Base-by-base conservation (phyloP, 2,113 vertebrate species). In the Ceyx cyanopectus region DNA sequence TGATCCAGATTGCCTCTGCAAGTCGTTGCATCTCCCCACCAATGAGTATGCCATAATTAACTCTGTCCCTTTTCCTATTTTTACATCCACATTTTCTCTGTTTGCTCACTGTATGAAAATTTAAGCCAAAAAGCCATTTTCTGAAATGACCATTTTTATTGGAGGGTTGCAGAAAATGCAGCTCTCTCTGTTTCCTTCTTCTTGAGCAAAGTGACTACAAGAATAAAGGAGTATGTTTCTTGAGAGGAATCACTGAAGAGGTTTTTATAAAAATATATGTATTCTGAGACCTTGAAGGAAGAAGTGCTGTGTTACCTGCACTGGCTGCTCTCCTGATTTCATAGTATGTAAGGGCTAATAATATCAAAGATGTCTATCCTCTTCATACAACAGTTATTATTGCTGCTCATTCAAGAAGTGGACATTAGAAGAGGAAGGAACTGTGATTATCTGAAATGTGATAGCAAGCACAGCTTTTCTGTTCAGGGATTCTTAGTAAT, bases 401-500 rank as follows among this genome's bases (percentile, higher is more conserved):
- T 81, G 67, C 50, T 81, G 54, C 20, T 66, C 84, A 46, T 68
- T 73, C 80, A 72, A 86, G 56, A 92, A 75, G 34, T 13, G 5
- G 58, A n/a, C 21, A 9, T 56, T 51, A 89, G 46, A 24, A 9
- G 20, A 76, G 78, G 63, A 94, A 95, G 67, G 58, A 90, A 65
- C 86, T 41, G 15, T 48, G 54, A 82, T 80, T 72, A 79, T 51
- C 86, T 62, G 81, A 93, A 95, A 90, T 0, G 0, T 69, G 74
- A 89, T 57, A 95, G 43, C n/a, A 85, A 81, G 57, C 41, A 79
- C 69, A 76, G 37, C 20, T 92, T 87, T 86, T 92, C 88, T 81
- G 30, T 88, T 84, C 69, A 69, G 83, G 61, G 73, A 65, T 86
- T 95, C 83, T 79, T 65, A 81, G 66, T 75, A 43, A 23, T 68